Base-by-base conservation (phyloP, 2,113 vertebrate species). In the Microtus ochrogaster region DNA sequence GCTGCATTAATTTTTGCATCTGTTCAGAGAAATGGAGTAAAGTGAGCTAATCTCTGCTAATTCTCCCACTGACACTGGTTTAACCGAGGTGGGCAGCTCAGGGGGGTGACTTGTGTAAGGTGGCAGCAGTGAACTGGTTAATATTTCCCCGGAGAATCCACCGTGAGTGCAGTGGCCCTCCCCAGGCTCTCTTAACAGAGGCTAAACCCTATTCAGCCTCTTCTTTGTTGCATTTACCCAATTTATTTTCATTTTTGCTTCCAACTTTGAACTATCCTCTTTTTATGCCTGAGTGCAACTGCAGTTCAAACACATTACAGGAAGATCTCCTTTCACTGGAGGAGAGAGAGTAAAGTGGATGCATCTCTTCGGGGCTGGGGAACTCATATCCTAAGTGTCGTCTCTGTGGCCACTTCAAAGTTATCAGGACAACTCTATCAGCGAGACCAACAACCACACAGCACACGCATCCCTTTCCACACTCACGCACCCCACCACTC, bases 1-100 rank as follows among this genome's bases (percentile, higher is more conserved):
- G 99, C 91, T 98, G 98, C 95, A 97, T 98, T 82, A 99, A 96
- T 97, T 99, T 99, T 98, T 99, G 98, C 96, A 98, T 99, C 99
- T 99, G 98, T 92, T 96, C 94, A 92, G 83, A 92, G 95, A 96
- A 97, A 97, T 94, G 93, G 55, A 81, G 10, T 1, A 0, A 1
- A 11, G 39, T 90, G 95, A 76, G n/a, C 78, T 36, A 30, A 0
- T 17, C 52, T 39, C 96, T 89, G 36, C 36, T 21, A 0, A 70
- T 92, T 22, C 1, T 52, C 96, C 90, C 87, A 73, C 39, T 1
- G 66, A 33, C 94, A 44, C 47, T 94, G 1, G 9, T 70, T 72
- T 74, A 9, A 16, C 0, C 1, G n/a, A 7, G 65, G 10, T 39
- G 30, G 47, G 92, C 33, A 19, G 83, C 24, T 39, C 8, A 2